phyloP scores from a whole-genome alignment of 2,113 vertebrate species.

The Dendrocopos noguchii region DNA sequence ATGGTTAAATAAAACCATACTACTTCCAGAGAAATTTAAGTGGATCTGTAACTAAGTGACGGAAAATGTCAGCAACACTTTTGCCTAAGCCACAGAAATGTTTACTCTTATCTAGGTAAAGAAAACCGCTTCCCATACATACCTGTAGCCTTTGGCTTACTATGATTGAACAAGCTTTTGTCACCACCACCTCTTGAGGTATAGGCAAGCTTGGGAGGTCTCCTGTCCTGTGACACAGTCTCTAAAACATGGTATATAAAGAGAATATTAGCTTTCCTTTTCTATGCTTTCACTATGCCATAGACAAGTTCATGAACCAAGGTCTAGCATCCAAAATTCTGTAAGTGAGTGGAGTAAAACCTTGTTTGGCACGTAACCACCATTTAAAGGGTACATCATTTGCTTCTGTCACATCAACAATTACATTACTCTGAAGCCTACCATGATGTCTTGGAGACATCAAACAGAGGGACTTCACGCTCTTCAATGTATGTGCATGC shows the following conservation, averaged over 20 bases:
- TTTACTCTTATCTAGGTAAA: not conserved
- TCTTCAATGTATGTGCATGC: rapidly evolving
- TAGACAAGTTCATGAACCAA: not conserved
- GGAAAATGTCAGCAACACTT: not conserved
- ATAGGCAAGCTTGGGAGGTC: conserved; percentile 91
- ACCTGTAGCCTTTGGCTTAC: conserved; percentile 97
- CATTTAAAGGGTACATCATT: not conserved
- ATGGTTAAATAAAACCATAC: not conserved
- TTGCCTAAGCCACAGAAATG: not conserved
- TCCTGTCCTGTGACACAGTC: conserved; percentile 87
- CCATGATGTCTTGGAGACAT: not conserved
- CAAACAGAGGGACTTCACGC: not conserved
- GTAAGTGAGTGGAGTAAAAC: not conserved
- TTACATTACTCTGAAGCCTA: not conserved
- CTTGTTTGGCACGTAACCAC: not conserved
- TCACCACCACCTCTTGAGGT: conserved; percentile 87
- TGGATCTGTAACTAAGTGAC: not conserved
- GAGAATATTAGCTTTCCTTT: not conserved
- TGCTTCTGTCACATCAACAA: not conserved
- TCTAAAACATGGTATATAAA: conserved; percentile 64
- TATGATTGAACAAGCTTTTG: conserved; percentile 88
- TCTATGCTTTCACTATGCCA: not conserved
- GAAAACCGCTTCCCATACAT: conserved; percentile 32
- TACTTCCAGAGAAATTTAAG: not conserved
- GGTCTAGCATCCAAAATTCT: not conserved